Evolutionary conservation across 1,140 invertebrate species (phyloP).

Genomic region (Phocides pigmalion): DNA sequence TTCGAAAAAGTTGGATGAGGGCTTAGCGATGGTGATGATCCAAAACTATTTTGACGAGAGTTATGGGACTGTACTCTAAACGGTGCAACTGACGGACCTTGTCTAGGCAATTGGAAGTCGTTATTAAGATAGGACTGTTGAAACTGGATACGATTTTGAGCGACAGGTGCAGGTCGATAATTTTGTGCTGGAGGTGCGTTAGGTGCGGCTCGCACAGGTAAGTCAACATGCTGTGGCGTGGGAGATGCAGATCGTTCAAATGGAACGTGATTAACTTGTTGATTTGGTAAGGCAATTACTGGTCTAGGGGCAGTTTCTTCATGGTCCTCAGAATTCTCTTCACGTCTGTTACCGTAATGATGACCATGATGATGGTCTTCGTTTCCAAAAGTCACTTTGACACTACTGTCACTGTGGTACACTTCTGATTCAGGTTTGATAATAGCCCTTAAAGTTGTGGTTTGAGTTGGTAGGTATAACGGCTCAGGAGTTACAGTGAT

Average conservation of each 20-base stretch:
- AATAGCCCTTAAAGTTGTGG: constrained; percentile 91
- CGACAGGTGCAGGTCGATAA: constrained; percentile 58
- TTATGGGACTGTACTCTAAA: constrained; percentile 69
- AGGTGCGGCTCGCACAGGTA: constrained; percentile 49
- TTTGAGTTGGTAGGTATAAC: constrained; percentile 82
- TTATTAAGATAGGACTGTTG: constrained; percentile 72
- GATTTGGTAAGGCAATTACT: constrained; percentile 84
- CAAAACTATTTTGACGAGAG: constrained; percentile 72
- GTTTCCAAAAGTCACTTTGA: constrained; percentile 90
- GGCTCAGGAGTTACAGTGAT: constrained; percentile 75
- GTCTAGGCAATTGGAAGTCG: constrained; percentile 75
- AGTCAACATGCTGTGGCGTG: constrained; percentile 63
- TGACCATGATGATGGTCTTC: constrained; percentile 80
- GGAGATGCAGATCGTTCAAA: constrained; percentile 61
- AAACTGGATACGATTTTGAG: constrained; percentile 79
- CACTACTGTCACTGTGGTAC: constrained; percentile 90
- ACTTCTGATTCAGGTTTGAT: constrained; percentile 93
- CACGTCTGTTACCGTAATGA: constrained; percentile 82
- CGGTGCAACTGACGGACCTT: constrained; percentile 64
- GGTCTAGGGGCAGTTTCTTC: constrained; percentile 85
- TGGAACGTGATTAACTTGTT: constrained; percentile 54
- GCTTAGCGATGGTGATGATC: constrained; percentile 54
- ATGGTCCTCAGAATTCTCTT: constrained; percentile 82
- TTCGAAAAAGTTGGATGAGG: constrained; percentile 57
- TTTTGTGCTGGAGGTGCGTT: constrained; percentile 51